phyloP scores from a whole-genome alignment of 2,113 vertebrate genomes.

The Dasypus novemcinctus region DNA sequence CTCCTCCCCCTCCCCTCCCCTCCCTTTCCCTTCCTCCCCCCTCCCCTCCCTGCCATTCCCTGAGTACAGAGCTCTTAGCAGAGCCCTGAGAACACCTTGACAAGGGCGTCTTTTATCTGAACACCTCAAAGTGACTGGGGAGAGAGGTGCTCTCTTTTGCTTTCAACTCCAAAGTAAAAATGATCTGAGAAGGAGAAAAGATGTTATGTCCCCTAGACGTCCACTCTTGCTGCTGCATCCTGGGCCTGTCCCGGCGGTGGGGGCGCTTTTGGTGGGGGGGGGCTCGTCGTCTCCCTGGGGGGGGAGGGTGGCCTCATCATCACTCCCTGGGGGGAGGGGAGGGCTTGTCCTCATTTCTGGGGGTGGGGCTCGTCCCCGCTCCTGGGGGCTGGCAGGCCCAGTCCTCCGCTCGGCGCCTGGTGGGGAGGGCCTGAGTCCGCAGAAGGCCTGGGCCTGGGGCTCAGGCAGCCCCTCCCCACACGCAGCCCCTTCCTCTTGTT shows the following conservation, averaged over 20 bases:
- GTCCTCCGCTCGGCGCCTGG: too few species aligned
- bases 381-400: too few species aligned
- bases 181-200: not conserved
- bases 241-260: not conserved
- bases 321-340: not conserved
- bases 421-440: too few species aligned
- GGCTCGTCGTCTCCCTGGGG: not conserved
- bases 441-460: too few species aligned
- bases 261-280: not conserved
- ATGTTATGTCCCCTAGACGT: not conserved
- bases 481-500: too few species aligned
- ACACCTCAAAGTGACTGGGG: conserved; percentile 52
- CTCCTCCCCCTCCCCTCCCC: too few species aligned
- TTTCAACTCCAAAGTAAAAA: conserved; percentile 62
- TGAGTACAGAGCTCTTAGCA: too few species aligned
- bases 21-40: not conserved
- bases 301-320: not conserved
- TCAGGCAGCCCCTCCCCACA: too few species aligned
- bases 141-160: conserved; percentile 36
- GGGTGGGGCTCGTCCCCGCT: too few species aligned
- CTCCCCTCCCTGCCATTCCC: not conserved
- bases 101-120: conserved; percentile 65
- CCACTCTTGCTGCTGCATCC: not conserved
- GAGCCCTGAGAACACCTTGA: conserved; percentile 57
- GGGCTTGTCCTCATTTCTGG: too few species aligned